Percentiles rank a stretch among this genome's conserved stretches.
Evolutionary conservation across 2,113 vertebrate species (phyloP).

Genomic region (Tringa solitaria): DNA sequence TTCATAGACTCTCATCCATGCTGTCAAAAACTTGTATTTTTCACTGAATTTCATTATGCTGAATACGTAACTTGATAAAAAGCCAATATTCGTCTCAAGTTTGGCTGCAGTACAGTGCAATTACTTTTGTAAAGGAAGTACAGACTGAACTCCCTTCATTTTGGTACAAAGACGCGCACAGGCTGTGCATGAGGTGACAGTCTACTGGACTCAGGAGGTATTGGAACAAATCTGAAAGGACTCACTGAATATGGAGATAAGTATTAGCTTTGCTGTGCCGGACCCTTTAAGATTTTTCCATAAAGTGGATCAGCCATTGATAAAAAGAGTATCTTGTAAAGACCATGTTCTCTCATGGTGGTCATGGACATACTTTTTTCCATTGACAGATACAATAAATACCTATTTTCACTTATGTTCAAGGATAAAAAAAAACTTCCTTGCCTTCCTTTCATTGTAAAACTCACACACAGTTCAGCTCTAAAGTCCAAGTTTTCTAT

Average conservation of each 20-base stretch:
- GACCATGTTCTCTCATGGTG: not conserved
- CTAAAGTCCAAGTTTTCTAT: not conserved
- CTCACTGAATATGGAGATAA: not conserved
- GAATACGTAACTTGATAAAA: not conserved
- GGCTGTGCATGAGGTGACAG: not conserved
- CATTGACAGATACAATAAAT: not conserved
- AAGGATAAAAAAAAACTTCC: not conserved
- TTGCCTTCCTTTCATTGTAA: not conserved
- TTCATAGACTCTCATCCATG: not conserved
- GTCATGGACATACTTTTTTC: not conserved
- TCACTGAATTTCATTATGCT: not conserved
- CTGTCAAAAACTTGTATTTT: not conserved
- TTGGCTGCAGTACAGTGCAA: not conserved
- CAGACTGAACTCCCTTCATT: not conserved
- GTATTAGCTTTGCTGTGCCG: not conserved
- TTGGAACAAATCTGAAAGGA: not conserved
- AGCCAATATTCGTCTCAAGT: not conserved
- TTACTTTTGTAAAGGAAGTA: not conserved
- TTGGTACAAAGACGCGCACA: not conserved
- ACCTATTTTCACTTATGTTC: not conserved
- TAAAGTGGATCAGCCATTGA: not conserved
- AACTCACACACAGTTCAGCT: not conserved
- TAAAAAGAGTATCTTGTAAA: not conserved
- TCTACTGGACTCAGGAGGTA: not conserved
- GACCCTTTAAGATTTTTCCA: not conserved